phyloP scores from a whole-genome alignment of 2,888 invertebrate genomes.

The Alentia gelatinosa region DNA sequence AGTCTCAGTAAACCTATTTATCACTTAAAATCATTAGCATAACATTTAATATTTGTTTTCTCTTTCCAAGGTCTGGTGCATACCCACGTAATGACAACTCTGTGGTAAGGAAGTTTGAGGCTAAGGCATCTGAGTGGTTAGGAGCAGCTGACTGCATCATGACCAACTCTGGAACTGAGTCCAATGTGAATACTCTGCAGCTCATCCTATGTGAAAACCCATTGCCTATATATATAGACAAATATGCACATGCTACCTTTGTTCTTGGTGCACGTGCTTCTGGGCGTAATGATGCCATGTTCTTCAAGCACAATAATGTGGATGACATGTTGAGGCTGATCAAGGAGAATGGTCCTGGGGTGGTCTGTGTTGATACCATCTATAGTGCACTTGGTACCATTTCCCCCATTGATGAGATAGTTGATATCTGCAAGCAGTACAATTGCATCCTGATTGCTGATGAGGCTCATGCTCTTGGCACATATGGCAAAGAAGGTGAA shows the following conservation, averaged over 20 bases:
- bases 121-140: background rate
- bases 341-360: conserved; percentile 46
- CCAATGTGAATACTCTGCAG: conserved; percentile 39
- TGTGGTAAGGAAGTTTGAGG: background rate
- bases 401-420: conserved; percentile 23
- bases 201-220: background rate
- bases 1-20: too few species aligned
- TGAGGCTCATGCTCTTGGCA: conserved; percentile 46
- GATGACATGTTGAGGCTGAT: conserved; percentile 34
- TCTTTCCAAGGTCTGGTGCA: background rate
- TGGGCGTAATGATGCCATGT: conserved; percentile 32
- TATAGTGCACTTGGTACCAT: conserved; percentile 44
- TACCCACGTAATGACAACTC: conserved; percentile 19
- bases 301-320: conserved; percentile 49
- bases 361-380: conserved; percentile 39
- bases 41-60: too few species aligned
- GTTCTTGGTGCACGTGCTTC: conserved; percentile 45
- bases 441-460: conserved; percentile 41
- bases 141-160: background rate
- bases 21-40: too few species aligned
- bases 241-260: conserved; percentile 45
- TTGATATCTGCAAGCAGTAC: conserved; percentile 6
- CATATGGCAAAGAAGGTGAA: conserved; percentile 30
- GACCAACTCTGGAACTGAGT: conserved; percentile 51
- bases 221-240: conserved; percentile 49